A percentile compares a stretch with the other conserved stretches of the same genome.
Conservation (phyloP, 2,888 invertebrate species). For the Polydrusus cervinus region DNA sequence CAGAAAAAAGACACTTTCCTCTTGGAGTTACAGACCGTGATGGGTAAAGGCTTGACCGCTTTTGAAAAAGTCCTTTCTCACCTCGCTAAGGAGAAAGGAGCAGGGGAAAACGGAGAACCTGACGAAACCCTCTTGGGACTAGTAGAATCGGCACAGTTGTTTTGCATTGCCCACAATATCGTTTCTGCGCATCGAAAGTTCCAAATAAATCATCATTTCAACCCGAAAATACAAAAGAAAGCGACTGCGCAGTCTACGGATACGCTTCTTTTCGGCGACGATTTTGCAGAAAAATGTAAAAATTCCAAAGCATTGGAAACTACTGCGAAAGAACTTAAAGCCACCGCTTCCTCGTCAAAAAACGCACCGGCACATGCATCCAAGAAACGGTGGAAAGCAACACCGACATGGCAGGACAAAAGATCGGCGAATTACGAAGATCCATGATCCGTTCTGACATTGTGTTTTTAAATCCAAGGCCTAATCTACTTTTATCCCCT, state of each 20-base stretch:
- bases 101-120: not conserved
- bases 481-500: too few species aligned
- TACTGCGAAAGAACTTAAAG: constrained; percentile 12
- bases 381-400: constrained; percentile 8
- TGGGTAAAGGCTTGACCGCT: constrained; percentile 15
- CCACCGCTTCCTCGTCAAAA: constrained; percentile 12
- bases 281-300: constrained; percentile 30
- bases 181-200: constrained; percentile 16
- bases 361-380: constrained; percentile 19
- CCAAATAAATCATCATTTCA: constrained; percentile 1
- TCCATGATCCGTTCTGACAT: too few species aligned
- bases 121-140: not conserved
- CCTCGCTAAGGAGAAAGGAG: not conserved
- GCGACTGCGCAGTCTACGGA: constrained; percentile 21
- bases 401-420: not conserved
- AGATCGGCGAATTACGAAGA: not conserved
- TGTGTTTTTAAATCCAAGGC: too few species aligned
- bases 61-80: not conserved
- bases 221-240: constrained; percentile 20
- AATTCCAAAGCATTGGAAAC: constrained; percentile 10
- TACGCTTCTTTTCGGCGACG: constrained; percentile 24
- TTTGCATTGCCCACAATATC: constrained; percentile 8
- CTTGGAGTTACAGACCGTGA: constrained; percentile 6
- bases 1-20: constrained; percentile 16
- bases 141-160: constrained; percentile 18